phyloP scores from a whole-genome alignment of 2,888 invertebrate genomes.

The Acronicta alni region DNA sequence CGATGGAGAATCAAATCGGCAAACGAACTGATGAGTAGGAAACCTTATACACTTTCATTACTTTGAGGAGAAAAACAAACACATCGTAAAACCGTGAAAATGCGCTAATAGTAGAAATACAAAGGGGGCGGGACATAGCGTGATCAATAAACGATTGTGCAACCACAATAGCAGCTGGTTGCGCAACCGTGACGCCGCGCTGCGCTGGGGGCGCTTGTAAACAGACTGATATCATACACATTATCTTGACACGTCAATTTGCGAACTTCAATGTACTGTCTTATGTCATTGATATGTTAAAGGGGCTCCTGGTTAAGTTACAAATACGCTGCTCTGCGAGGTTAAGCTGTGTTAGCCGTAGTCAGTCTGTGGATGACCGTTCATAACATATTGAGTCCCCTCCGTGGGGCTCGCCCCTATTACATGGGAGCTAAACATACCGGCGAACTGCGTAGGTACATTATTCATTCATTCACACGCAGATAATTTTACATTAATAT shows the following conservation, averaged over 20 bases:
- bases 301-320: no score
- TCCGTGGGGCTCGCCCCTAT: no score
- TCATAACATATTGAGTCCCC: no score
- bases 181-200: slow-evolving; percentile 39
- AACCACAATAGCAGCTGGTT: slow-evolving; percentile 33
- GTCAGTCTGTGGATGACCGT: no score
- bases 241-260: slow-evolving; percentile 14
- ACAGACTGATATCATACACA: slow-evolving; percentile 14
- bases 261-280: slow-evolving; percentile 8
- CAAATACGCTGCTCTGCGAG: no score
- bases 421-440: no score
- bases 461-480: no score
- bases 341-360: no score
- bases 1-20: background rate
- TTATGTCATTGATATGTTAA: background rate
- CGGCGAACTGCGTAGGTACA: no score
- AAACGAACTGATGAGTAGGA: background rate
- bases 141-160: slow-evolving; percentile 45
- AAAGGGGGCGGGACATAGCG: slow-evolving; percentile 9
- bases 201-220: slow-evolving; percentile 8
- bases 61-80: background rate
- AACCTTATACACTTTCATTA: background rate
- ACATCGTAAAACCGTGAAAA: background rate
- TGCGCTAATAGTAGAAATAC: background rate
- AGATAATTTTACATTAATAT: no score